Base-by-base conservation (phyloP, 2,113 vertebrate species). In the Fregetta grallaria region DNA sequence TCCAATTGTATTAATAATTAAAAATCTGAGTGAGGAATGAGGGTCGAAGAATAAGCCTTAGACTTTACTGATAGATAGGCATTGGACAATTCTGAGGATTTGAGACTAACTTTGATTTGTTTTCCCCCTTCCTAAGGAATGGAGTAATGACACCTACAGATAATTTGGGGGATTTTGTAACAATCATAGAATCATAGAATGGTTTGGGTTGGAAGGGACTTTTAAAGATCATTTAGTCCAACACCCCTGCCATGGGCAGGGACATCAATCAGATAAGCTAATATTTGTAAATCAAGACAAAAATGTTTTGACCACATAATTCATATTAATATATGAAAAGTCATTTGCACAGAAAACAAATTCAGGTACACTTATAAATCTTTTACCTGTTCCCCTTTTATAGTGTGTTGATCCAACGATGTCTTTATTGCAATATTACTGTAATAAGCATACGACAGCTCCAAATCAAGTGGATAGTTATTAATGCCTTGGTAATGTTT, bases 401-500 rank as follows among this genome's bases (percentile, higher is more conserved):
- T 90, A 6, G 86, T 97, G 62, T 95, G 97, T 40, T 96, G 97
- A 95, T 99, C 99, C 1, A 90, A 68, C 5, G 92, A 97, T 13
- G 98, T 99, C 96, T 99, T 99, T 18, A 92, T 96, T 30, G 98
- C 99, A 20, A 98, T 97, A 68, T 99, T 99, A 94, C 98, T 98
- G 45, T 99, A 99, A 97, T 99, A 99, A 82, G 98, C 98, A 25
- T 99, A 99, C 0, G 99, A 98, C 65, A 99, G 50, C 67, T 99
- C 98, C 93, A 98, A 96, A 96, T 99, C 98, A 89, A 98, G 93
- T 3, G 98, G 98, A 79, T 99, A 99, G 49, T 97, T 97, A 80
- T 99, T 98, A 63, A 99, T 92, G 49, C 99, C 99, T 91, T 99
- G 98, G 82, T 98, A 97, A 96, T 99, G 99, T 94, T 99, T 99